Base-by-base conservation (phyloP, 2,797 vertebrate species). In the Choloepus didactylus region DNA sequence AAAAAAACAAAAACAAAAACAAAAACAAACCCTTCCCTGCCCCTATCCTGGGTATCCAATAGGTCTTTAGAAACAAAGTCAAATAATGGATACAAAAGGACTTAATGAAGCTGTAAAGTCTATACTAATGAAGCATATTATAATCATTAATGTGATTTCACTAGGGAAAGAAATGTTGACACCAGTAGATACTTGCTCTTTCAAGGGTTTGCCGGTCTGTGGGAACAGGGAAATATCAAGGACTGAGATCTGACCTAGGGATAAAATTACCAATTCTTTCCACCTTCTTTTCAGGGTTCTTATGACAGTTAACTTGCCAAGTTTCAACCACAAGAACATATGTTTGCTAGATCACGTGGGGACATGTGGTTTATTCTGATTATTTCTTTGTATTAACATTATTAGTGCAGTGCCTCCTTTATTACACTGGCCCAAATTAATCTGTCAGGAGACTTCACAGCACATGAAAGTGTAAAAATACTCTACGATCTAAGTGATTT, bases 261-360 rank as follows among this genome's bases (percentile, higher is more conserved):
- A 87, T 97, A 95, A 96, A 93, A 94, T 97, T 96, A 96, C 95
- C 94, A 84, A 49, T 95, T 96, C 92, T 92, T 87, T 97, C 94
- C 44, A 89, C 89, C 89, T 97, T 95, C 82, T 79, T 95, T 95
- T 93, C 93, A 95, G 95, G 89, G 95, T 90, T 97, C 95, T 94
- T 94, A 94, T 91, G 86, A 95, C 95, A 97, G 89, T 91, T 91
- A 93, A 93, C 94, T 91, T 96, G 96, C 96, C 95, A 96, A 97
- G 97, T 96, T 97, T 97, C 95, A 96, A 96, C 92, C 95, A 64
- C 96, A 97, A 92, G 92, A 94, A 95, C 93, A 94, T 95, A 96
- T 97, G 97, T 94, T 96, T 77, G 75, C 84, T 77, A 72, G 82
- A 35, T 96, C 95, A 92, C 2, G 4, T 77, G 91, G 95, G 87